Percentiles rank a stretch among this genome's conserved stretches.
phyloP scores from a whole-genome alignment of 2,797 vertebrate genomes.

The Mormyrops boulengeri region DNA sequence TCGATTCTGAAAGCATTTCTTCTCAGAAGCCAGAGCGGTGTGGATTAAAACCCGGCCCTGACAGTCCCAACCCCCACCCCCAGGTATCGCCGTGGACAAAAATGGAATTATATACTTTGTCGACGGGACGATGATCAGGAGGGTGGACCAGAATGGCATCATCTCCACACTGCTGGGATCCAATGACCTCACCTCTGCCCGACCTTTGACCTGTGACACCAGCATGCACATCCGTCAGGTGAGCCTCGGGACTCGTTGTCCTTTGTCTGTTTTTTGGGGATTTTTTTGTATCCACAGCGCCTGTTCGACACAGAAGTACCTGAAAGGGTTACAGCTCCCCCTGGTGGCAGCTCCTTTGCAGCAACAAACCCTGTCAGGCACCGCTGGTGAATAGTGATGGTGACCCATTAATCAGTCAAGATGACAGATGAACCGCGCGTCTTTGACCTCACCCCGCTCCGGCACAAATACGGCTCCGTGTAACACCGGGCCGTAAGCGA shows the following conservation, averaged over 20 bases:
- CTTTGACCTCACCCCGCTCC: background rate
- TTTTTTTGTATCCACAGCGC: background rate
- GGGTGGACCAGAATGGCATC: slow-evolving; percentile 96
- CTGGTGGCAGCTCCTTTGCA: slow-evolving; percentile 19
- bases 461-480: background rate
- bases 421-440: background rate
- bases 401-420: slow-evolving; percentile 5
- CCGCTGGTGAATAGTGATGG: background rate
- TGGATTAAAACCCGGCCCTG: slow-evolving; percentile 29
- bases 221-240: slow-evolving; percentile 99
- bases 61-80: background rate
- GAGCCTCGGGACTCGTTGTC: slow-evolving; percentile 18
- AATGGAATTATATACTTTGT: slow-evolving; percentile 96
- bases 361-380: background rate
- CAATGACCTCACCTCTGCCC: slow-evolving; percentile 90
- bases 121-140: slow-evolving; percentile 97
- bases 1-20: slow-evolving; percentile 36
- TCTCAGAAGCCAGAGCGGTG: slow-evolving; percentile 36
- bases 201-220: slow-evolving; percentile 91
- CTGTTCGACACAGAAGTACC: background rate
- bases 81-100: slow-evolving; percentile 87
- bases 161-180: slow-evolving; percentile 94
- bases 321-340: slow-evolving; percentile 21
- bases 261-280: background rate
- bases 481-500: too few relatives aligned